Evolutionary conservation across 1,140 invertebrate genomes (phyloP), one percentile per base, ranked within the genome.

Genomic region (Tribolium castaneum): DNA sequence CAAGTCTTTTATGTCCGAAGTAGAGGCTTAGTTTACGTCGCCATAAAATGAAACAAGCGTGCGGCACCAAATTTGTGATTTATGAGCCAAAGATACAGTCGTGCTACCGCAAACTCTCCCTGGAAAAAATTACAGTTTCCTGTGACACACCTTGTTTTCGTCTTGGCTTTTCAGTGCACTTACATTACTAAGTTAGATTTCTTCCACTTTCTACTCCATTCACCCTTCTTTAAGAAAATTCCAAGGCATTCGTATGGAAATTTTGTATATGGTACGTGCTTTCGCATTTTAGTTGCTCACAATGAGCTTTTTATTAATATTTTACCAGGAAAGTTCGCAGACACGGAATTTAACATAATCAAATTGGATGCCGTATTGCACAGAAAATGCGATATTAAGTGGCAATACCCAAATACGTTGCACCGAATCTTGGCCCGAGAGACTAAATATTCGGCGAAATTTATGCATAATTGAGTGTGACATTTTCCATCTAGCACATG

Each of bases 221-320:
- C 51, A 49, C 51, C 51, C 74, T 75, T 59, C 54, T 59, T 75
- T 54, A 45, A 56, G 34, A 49, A 59, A 75, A 54, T 56, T 75
- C 51, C 74, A 50, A 54, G 12, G 56, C 51, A 75, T 75, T 75
- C 56, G 52, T 59, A 75, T 75, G 74, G 54, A 56, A 75, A 75
- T 75, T 75, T 59, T 59, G 74, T 75, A 75, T 56, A 62, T 75
- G 74, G 74, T 75, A 75, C 74, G 74, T 75, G 74, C 56, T 14
- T 59, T 25, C 39, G 74, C 74, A 75, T 75, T 59, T 59, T 56
- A 75, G 74, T 75, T 54, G 74, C 16, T 49, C 52, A 59, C 25
- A 62, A 75, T 75, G 54, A 75, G 74, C n/a, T 19, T 75, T 75
- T 75, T 75, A 75, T 75, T 75, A 75, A 75, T 75, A 75, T 75